Conservation (phyloP, 2,888 invertebrate genomes). For the Oxystoma pomonae region DNA sequence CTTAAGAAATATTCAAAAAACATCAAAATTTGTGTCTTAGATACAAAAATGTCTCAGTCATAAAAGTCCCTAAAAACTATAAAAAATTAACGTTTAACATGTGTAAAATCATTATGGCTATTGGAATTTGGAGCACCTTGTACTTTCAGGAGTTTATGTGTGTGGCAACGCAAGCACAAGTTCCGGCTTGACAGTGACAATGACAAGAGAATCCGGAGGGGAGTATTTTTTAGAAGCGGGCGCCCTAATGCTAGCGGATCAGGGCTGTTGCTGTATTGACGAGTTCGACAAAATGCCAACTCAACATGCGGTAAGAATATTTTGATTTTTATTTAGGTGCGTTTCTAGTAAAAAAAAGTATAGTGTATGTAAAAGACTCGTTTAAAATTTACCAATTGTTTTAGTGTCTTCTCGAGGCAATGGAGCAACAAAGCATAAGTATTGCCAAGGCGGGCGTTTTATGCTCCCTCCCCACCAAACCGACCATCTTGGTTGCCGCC, state of each 20-base stretch:
- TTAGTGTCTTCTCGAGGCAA: constrained; percentile 81
- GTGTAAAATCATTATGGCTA: too few relatives aligned
- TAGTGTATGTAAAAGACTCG: background rate
- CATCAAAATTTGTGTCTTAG: too few relatives aligned
- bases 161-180: constrained; percentile 86
- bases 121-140: too few relatives aligned
- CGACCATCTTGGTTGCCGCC: constrained; percentile 87
- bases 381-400: too few relatives aligned
- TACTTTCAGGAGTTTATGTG: constrained; percentile 75
- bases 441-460: constrained; percentile 88
- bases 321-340: background rate
- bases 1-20: too few relatives aligned
- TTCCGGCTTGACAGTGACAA: constrained; percentile 73
- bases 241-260: constrained; percentile 79
- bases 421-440: constrained; percentile 91
- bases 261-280: constrained; percentile 90
- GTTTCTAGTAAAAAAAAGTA: too few relatives aligned
- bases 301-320: constrained; percentile 60
- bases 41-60: too few relatives aligned
- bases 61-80: too few relatives aligned
- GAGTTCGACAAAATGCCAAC: constrained; percentile 90
- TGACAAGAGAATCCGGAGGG: constrained; percentile 68
- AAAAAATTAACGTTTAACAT: too few relatives aligned
- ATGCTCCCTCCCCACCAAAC: constrained; percentile 74
- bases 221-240: constrained; percentile 87